A percentile compares a stretch with the other conserved stretches of the same genome.
phyloP scores from a whole-genome alignment of 2,888 invertebrate species.

The Pristionchus mayeri region DNA sequence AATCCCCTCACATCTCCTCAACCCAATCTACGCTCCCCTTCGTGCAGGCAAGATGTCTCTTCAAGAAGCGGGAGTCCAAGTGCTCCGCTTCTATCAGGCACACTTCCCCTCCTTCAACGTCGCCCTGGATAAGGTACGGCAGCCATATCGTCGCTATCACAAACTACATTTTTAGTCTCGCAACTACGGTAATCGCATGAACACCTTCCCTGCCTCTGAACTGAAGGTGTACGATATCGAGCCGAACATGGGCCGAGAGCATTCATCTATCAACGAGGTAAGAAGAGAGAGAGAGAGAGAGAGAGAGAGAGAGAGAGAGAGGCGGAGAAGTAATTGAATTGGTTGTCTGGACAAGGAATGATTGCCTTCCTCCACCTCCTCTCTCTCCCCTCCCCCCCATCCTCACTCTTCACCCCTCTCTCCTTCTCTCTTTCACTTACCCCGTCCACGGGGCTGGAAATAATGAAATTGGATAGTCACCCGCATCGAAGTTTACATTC shows the following conservation, averaged over 20 bases:
- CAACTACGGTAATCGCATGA: conserved; percentile 53
- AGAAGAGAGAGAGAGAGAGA: not conserved
- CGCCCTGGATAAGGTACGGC: conserved; percentile 83
- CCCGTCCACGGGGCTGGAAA: conserved; percentile 45
- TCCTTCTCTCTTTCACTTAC: conserved; percentile 43
- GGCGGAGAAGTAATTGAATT: conserved; percentile 35
- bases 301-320: not conserved
- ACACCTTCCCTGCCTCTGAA: conserved; percentile 64
- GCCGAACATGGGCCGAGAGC: conserved; percentile 78
- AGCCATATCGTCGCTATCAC: not conserved
- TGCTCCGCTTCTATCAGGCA: conserved; percentile 93
- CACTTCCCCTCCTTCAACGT: conserved; percentile 98
- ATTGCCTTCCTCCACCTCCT: conserved; percentile 5
- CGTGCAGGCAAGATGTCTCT: conserved; percentile 83
- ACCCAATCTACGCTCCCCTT: conserved; percentile 9
- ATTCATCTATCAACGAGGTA: conserved; percentile 60
- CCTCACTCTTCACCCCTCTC: not conserved
- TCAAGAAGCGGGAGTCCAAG: conserved; percentile 94
- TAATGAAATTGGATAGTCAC: conserved; percentile 48
- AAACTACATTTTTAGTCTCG: conserved; percentile 52
- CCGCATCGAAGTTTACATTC: conserved; percentile 40
- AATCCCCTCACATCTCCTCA: conserved; percentile 54
- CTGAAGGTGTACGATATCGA: conserved; percentile 99
- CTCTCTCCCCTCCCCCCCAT: conserved; percentile 2
- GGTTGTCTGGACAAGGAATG: conserved; percentile 16